These are phyloP conservation scores for Pissodes strobi DNA, from an alignment of 1,140 invertebrate genomes.

Conservation along the genomic window DNA sequence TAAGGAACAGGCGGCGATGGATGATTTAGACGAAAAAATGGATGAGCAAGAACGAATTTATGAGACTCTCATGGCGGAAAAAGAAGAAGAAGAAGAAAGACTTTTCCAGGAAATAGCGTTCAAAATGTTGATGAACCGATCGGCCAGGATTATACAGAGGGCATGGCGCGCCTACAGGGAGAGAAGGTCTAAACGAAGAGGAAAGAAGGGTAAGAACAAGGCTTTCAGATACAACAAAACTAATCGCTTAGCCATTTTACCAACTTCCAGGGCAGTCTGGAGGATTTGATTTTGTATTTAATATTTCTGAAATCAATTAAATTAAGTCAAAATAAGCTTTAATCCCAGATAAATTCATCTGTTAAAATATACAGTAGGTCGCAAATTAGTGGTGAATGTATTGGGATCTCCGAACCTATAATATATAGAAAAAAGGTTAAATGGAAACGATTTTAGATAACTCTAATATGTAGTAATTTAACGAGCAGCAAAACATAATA, in stretches of 20 bases:
- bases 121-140: conserved; percentile 43
- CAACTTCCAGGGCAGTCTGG: neutral
- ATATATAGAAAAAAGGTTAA: no score
- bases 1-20: conserved; percentile 38
- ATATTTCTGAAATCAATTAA: neutral
- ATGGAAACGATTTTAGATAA: no score
- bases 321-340: no score
- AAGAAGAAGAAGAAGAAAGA: conserved; percentile 43
- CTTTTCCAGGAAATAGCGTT: conserved; percentile 42
- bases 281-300: neutral
- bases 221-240: no score
- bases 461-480: no score
- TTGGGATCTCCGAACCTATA: no score
- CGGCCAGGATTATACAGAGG: conserved; percentile 48
- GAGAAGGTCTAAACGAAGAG: conserved; percentile 30
- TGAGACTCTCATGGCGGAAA: conserved; percentile 44
- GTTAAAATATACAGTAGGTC: no score
- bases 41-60: conserved; percentile 49
- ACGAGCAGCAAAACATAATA: no score
- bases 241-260: no score
- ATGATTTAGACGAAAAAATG: conserved; percentile 43
- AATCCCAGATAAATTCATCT: no score
- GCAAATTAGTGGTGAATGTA: no score
- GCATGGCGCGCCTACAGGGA: conserved; percentile 47
- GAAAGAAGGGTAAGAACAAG: conserved; percentile 26